Evolutionary conservation across 2,888 invertebrate genomes (phyloP).

Genomic region (Plagiodera versicolora): DNA sequence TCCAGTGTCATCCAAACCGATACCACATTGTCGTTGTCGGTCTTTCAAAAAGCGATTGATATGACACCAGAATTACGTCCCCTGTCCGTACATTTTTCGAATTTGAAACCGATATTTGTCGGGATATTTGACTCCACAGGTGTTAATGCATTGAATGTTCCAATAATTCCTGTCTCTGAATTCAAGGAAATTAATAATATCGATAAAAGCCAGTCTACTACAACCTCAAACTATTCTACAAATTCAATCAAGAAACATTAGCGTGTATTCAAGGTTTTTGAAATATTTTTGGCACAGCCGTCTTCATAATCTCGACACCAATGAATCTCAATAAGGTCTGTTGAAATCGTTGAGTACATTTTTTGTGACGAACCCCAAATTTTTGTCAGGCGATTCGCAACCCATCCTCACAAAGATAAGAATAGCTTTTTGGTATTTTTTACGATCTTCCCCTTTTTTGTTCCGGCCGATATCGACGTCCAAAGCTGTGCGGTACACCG

Average conservation of each 20-base stretch:
- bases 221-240: too few relatives aligned
- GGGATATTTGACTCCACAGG: too few relatives aligned
- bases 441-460: conserved; percentile 18
- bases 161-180: too few relatives aligned
- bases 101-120: not conserved
- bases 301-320: not conserved
- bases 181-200: too few relatives aligned
- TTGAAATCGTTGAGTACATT: not conserved
- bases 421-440: conserved; percentile 19
- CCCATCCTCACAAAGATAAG: conserved; percentile 21
- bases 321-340: not conserved
- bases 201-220: too few relatives aligned
- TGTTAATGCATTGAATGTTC: too few relatives aligned
- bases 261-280: too few relatives aligned
- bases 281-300: not conserved
- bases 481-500: conserved; percentile 25
- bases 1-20: conserved; percentile 17
- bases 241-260: too few relatives aligned
- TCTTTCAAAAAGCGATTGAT: not conserved
- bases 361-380: not conserved
- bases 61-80: not conserved
- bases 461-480: conserved; percentile 30
- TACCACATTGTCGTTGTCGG: not conserved
- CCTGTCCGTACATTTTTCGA: not conserved
- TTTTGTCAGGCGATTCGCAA: conserved; percentile 7